Evolutionary conservation across 2,113 vertebrate genomes (phyloP).

Genomic region (Epinephelus cyanopodus): DNA sequence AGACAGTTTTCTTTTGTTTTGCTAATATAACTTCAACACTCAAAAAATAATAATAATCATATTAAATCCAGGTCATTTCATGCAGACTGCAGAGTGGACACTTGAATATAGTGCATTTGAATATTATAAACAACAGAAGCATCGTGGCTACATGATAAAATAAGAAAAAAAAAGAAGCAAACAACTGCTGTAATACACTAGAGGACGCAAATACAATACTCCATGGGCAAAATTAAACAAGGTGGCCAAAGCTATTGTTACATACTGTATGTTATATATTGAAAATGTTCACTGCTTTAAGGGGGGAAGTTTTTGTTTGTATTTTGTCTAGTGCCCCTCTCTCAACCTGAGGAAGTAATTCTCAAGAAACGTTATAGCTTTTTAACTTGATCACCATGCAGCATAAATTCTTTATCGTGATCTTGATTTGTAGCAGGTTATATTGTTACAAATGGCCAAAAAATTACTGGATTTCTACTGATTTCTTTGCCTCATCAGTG

Average conservation of each 20-base stretch:
- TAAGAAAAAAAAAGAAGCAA: slow-evolving; percentile 25
- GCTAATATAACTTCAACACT: slow-evolving; percentile 57
- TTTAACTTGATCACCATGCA: slow-evolving; percentile 21
- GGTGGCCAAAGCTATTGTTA: slow-evolving; percentile 27
- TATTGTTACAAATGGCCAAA: slow-evolving; percentile 4
- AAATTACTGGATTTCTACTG: slow-evolving; percentile 10
- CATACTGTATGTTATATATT: slow-evolving; percentile 18
- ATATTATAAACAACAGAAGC: slow-evolving; percentile 67
- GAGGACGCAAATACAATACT: slow-evolving; percentile 42
- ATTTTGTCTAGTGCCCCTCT: not conserved
- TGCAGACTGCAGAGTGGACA: slow-evolving; percentile 68
- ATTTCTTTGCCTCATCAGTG: slow-evolving; percentile 3
- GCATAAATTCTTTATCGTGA: not conserved
- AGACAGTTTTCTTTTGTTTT: slow-evolving; percentile 40
- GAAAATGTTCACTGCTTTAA: slow-evolving; percentile 19
- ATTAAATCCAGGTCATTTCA: slow-evolving; percentile 62
- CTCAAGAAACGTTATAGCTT: slow-evolving; percentile 17
- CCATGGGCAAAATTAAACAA: slow-evolving; percentile 47
- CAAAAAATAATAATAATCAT: slow-evolving; percentile 44
- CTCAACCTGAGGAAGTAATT: slow-evolving; percentile 22
- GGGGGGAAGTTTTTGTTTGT: not conserved
- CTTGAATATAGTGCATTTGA: slow-evolving; percentile 65
- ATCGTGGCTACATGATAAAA: slow-evolving; percentile 51
- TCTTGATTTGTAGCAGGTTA: not conserved
- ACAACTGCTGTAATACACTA: slow-evolving; percentile 42